Base-by-base conservation (phyloP, 2,797 vertebrate species). In the Enteromius trimaculatus region DNA sequence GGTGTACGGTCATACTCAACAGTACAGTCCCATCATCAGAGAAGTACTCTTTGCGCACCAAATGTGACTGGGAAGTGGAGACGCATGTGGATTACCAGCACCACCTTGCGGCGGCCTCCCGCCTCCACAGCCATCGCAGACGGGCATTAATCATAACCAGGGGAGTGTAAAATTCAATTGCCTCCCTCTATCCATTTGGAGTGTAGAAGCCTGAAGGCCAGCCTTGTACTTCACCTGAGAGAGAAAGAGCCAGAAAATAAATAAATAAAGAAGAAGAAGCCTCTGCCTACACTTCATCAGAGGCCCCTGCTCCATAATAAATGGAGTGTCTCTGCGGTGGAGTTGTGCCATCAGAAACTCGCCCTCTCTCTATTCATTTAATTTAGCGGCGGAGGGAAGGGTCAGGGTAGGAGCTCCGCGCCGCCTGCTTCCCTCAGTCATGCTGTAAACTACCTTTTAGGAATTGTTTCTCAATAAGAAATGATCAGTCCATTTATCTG, bases 401-500 rank as follows among this genome's bases (percentile, higher is more conserved):
- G 97, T 98, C 97, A 97, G 87, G 95, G 95, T 92, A 91, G 95
- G 96, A 96, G 96, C 95, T 94, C 94, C 92, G 91, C 93, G 94
- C 95, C 95, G 91, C 92, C 93, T 93, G 93, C 95, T 94, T 95
- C 95, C 95, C 93, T 84, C 96, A 96, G 95, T 96, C 95, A 95
- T 83, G 92, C 96, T 96, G 95, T 97, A 97, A 97, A 97, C 95
- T 96, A 97, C 96, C 95, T 97, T 97, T 98, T 97, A 97, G 96
- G 96, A 96, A 98, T 97, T 96, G 97, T 97, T 98, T 96, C 96
- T 98, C 96, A 97, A 97, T 96, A 96, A 93, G 92, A 97, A 97
- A 97, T 97, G 96, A 98, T 97, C 96, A 96, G 97, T 96, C 96
- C 96, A 98, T 98, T 97, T 97, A 97, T 98, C 97, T 97, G 96